phyloP scores from a whole-genome alignment of 2,113 vertebrate genomes.

The Sialia sialis region DNA sequence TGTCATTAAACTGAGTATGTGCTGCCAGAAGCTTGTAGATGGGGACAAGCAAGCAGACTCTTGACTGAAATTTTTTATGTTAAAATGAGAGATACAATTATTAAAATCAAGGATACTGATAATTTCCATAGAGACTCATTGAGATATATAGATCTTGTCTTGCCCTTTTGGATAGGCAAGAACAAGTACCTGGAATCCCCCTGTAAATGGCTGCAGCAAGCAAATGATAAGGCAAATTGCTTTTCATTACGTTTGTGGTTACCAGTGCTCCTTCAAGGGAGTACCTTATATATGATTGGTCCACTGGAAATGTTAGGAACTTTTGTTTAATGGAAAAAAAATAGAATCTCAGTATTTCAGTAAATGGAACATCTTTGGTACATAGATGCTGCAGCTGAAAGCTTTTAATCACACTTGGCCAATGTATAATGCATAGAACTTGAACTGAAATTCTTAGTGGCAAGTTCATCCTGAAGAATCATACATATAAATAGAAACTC shows the following conservation, averaged over 20 bases:
- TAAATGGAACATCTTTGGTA: not conserved
- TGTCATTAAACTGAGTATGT: not conserved
- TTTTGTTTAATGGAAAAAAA: not conserved
- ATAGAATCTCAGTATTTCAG: not conserved
- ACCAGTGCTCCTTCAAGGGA: not conserved
- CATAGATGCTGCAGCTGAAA: not conserved
- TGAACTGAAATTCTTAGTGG: not conserved
- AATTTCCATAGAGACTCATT: not conserved
- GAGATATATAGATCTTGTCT: not conserved
- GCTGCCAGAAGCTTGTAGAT: constrained; percentile 11
- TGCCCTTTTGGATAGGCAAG: not conserved
- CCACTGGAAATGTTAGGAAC: not conserved
- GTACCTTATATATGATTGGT: not conserved
- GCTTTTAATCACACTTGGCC: not conserved
- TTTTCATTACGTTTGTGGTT: not conserved
- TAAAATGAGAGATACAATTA: not conserved
- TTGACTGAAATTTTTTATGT: not conserved
- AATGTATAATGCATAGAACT: not conserved
- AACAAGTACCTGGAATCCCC: not conserved
- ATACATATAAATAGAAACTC: not conserved
- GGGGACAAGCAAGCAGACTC: not conserved
- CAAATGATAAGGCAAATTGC: not conserved
- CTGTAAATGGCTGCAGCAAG: not conserved
- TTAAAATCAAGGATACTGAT: not conserved
- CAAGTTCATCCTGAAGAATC: not conserved